A percentile compares a stretch with the other conserved stretches of the same genome.
Conservation (phyloP, 1,140 invertebrate genomes). For the Dendroctonus valens region DNA sequence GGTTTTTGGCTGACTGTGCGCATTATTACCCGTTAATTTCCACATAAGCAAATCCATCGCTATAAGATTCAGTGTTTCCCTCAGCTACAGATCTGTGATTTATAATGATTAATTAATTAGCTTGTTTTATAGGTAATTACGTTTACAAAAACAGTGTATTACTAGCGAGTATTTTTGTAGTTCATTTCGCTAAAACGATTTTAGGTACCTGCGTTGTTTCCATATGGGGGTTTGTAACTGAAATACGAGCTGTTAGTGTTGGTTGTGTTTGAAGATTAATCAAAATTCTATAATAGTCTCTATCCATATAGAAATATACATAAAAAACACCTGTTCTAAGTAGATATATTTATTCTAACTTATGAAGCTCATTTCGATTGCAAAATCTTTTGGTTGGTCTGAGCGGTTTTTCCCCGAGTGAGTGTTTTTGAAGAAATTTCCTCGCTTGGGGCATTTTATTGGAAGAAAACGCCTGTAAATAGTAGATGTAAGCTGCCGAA, state of each 20-base stretch:
- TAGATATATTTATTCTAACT: no score
- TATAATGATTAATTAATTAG: constrained; percentile 20
- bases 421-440: no score
- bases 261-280: constrained; percentile 34
- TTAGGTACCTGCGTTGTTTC: background rate
- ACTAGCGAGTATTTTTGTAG: constrained; percentile 17
- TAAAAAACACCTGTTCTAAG: no score
- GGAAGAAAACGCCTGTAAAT: no score
- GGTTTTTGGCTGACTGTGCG: constrained; percentile 1
- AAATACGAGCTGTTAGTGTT: constrained; percentile 5
- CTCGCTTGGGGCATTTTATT: no score
- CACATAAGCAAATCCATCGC: background rate
- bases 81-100: constrained; percentile 30
- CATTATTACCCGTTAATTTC: background rate
- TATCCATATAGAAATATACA: no score
- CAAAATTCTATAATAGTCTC: constrained; percentile 21
- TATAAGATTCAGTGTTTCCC: constrained; percentile 16
- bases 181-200: background rate
- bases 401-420: no score
- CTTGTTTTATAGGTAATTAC: constrained; percentile 11
- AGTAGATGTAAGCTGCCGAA: no score
- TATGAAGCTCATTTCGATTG: no score
- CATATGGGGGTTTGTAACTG: no score
- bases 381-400: no score
- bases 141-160: constrained; percentile 23